Conservation (phyloP, 37 sponge, comb jelly and placozoan genomes). For the Axinella damicornis region DNA sequence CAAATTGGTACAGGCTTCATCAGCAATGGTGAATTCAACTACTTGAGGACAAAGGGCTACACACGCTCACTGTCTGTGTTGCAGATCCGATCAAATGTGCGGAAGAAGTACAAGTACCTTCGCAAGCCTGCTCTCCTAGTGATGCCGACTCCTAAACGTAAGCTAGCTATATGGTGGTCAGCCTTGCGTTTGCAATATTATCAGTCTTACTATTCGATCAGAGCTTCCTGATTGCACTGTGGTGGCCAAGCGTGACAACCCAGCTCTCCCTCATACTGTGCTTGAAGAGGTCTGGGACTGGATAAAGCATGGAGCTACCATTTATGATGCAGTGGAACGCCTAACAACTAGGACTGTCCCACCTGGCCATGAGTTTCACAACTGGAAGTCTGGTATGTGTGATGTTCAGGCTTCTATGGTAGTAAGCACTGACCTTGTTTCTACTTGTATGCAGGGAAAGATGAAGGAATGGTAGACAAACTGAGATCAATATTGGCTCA, state of each 20-base stretch:
- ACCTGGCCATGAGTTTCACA: slow-evolving; percentile 28
- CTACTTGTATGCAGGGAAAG: neutral
- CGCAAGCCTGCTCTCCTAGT: neutral
- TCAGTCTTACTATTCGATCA: neutral
- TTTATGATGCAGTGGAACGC: neutral
- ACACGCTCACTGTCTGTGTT: slow-evolving; percentile 36
- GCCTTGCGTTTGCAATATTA: neutral
- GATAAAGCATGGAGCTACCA: neutral
- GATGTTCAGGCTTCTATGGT: neutral
- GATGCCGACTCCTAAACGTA: slow-evolving; percentile 3
- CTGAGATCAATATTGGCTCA: slow-evolving; percentile 4
- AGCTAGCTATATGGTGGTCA: neutral
- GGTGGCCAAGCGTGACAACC: slow-evolving; percentile 10
- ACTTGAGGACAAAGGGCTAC: slow-evolving; percentile 30
- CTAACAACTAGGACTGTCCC: slow-evolving; percentile 45
- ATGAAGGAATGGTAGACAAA: neutral
- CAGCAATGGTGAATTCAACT: slow-evolving; percentile 52
- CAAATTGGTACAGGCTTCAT: slow-evolving; percentile 13
- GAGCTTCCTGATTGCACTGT: slow-evolving; percentile 16
- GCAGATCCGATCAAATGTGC: slow-evolving; percentile 1
- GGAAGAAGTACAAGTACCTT: slow-evolving; percentile 5
- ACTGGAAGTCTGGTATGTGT: slow-evolving; percentile 23
- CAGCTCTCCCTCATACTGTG: slow-evolving; percentile 7
- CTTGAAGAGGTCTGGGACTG: slow-evolving; percentile 17
- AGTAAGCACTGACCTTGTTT: too few relatives aligned